Percentiles rank a stretch among this genome's conserved stretches.
These are phyloP conservation scores for Acleris cristana DNA, from an alignment of 2,888 invertebrate species.

Conservation along the genomic window DNA sequence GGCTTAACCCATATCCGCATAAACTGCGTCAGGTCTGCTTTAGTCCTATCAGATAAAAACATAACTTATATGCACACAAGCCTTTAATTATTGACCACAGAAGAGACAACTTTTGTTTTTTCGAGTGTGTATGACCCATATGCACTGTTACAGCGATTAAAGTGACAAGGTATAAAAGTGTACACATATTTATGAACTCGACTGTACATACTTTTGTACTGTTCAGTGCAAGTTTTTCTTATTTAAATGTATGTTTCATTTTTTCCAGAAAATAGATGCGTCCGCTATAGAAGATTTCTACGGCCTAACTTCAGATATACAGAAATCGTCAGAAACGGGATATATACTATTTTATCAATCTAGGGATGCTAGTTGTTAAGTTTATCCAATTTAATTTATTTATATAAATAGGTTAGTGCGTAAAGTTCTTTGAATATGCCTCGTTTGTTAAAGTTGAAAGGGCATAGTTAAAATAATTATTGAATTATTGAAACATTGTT, in stretches of 20 bases:
- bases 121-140: too few relatives aligned
- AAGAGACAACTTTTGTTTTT: too few relatives aligned
- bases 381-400: conserved; percentile 72
- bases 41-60: too few relatives aligned
- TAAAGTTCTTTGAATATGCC: conserved; percentile 73
- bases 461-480: conserved; percentile 56
- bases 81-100: too few relatives aligned
- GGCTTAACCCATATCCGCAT: too few relatives aligned
- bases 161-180: too few relatives aligned
- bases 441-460: conserved; percentile 78
- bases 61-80: too few relatives aligned
- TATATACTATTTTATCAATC: conserved; percentile 99
- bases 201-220: too few relatives aligned
- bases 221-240: not conserved
- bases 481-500: conserved; percentile 70
- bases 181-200: too few relatives aligned
- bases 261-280: conserved; percentile 97
- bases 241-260: conserved; percentile 19
- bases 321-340: conserved; percentile 99
- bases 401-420: conserved; percentile 72
- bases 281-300: conserved; percentile 99
- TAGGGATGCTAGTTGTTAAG: conserved; percentile 88
- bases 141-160: too few relatives aligned
- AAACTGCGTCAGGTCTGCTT: too few relatives aligned
- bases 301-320: conserved; percentile 98